Conservation (phyloP, 2,888 invertebrate species). For the Apocheima hispidaria region DNA sequence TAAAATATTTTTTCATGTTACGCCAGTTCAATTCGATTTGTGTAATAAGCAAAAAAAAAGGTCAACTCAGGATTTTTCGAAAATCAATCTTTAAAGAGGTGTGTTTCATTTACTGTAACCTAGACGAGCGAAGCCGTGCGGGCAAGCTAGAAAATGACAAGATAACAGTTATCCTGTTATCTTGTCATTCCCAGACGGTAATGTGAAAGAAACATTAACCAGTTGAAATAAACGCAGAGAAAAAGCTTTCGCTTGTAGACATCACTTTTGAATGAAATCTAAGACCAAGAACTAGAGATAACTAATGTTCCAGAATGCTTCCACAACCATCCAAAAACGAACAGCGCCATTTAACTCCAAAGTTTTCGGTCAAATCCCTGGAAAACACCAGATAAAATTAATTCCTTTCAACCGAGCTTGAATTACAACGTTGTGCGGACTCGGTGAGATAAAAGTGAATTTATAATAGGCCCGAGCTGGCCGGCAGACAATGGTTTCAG, state of each 20-base stretch:
- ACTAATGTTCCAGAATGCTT: not conserved
- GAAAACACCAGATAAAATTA: conserved; percentile 52
- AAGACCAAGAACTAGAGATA: conserved; percentile 1
- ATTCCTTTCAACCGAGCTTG: conserved; percentile 52
- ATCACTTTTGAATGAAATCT: not conserved
- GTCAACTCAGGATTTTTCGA: no score
- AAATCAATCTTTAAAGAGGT: no score
- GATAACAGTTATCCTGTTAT: no score
- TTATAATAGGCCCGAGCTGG: conserved; percentile 45
- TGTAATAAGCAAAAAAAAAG: no score
- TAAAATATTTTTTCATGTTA: no score
- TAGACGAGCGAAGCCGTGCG: no score
- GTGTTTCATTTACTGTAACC: no score
- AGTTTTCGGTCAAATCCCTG: conserved; percentile 44
- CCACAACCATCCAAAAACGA: conserved; percentile 23
- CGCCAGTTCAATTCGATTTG: no score
- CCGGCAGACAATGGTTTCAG: conserved; percentile 10
- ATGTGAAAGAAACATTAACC: no score
- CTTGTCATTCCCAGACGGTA: no score
- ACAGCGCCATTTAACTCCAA: conserved; percentile 32
- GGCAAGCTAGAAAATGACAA: no score
- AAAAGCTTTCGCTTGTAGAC: not conserved
- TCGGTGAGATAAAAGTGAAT: conserved; percentile 54
- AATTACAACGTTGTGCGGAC: conserved; percentile 51
- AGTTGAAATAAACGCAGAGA: not conserved